These are phyloP conservation scores for Eupeodes luniger DNA, from an alignment of 2,888 invertebrate species.

Conservation along the genomic window DNA sequence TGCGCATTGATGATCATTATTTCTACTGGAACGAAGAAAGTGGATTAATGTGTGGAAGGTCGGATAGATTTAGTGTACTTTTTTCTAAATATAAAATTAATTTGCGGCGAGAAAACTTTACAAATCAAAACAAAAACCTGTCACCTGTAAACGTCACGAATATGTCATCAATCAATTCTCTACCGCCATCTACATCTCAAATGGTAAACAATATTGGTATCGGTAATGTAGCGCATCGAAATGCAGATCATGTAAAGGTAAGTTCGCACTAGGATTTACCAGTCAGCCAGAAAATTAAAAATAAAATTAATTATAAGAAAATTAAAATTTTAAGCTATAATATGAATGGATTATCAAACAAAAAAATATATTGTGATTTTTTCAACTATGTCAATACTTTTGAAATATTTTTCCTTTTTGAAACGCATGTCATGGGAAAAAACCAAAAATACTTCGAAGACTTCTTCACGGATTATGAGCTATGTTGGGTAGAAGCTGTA, in stretches of 20 bases:
- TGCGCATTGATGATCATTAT: background rate
- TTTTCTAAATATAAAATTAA: conserved; percentile 4
- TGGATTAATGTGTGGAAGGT: too few relatives aligned
- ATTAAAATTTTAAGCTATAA: background rate
- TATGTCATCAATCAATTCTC: background rate
- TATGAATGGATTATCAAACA: background rate
- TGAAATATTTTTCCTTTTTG: conserved; percentile 11
- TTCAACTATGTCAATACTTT: background rate
- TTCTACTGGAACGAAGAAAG: too few relatives aligned
- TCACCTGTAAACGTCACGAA: background rate
- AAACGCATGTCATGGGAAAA: background rate
- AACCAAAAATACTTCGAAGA: conserved; percentile 14
- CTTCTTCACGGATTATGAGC: background rate
- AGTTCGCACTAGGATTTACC: background rate
- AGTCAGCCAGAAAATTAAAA: conserved; percentile 4
- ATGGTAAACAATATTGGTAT: background rate
- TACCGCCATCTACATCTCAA: background rate
- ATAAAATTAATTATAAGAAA: background rate
- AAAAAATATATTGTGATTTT: background rate
- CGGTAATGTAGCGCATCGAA: background rate
- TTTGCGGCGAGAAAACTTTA: background rate
- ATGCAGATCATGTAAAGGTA: background rate
- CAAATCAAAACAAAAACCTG: background rate
- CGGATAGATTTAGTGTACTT: too few relatives aligned
- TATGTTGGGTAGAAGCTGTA: background rate